Evolutionary conservation across 2,113 vertebrate species (phyloP).

Genomic region (Cercopithecus mona): DNA sequence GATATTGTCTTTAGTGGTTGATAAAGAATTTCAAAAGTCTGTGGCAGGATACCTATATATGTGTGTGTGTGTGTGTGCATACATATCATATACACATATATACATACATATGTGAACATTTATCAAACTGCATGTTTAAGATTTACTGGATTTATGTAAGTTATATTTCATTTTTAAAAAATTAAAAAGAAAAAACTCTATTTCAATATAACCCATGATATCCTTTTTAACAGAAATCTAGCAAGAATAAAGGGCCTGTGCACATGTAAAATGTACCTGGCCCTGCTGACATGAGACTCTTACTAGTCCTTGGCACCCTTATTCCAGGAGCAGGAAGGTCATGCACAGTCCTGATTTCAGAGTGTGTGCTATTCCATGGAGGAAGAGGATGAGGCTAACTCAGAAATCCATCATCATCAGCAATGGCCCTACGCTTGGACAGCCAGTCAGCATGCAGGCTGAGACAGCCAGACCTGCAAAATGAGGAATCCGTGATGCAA

Average conservation of each 20-base stretch:
- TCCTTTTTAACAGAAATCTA: slow-evolving; percentile 44
- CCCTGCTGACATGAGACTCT: background rate
- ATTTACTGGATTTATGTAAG: background rate
- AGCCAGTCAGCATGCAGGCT: slow-evolving; percentile 64
- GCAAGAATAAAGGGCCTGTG: background rate
- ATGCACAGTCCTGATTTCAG: slow-evolving; percentile 20
- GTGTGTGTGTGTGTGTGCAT: background rate
- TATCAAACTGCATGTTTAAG: background rate
- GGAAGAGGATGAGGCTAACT: slow-evolving; percentile 71
- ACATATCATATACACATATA: background rate
- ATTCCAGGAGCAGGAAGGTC: background rate
- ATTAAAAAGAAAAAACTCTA: background rate
- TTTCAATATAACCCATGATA: background rate
- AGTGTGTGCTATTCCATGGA: slow-evolving; percentile 58
- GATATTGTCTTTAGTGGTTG: background rate
- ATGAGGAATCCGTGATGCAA: slow-evolving; percentile 74
- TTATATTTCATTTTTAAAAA: slow-evolving; percentile 20
- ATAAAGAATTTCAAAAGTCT: background rate
- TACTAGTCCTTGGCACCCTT: background rate
- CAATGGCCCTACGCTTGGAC: slow-evolving; percentile 60
- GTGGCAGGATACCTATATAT: background rate
- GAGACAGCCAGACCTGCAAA: slow-evolving; percentile 72
- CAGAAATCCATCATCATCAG: slow-evolving; percentile 69
- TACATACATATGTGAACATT: background rate
- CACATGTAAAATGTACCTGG: background rate